phyloP scores from a whole-genome alignment of 1,140 invertebrate species.

The Hylaeus anthracinus region DNA sequence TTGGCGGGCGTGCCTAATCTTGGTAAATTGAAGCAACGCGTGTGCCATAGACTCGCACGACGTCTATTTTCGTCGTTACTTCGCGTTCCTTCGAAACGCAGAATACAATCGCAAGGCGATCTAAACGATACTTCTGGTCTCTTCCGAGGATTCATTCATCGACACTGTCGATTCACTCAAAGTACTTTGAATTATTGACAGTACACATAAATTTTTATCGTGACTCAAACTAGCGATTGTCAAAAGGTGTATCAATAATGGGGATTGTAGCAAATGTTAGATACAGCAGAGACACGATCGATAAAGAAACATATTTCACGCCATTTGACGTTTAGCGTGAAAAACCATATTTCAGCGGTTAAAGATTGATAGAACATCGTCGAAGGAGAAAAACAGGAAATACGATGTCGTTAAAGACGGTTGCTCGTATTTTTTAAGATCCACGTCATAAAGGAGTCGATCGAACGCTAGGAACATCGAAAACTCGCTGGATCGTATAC shows the following conservation, averaged over 20 bases:
- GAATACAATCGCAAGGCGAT: neutral
- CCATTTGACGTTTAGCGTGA: too few species aligned
- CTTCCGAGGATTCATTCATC: too few species aligned
- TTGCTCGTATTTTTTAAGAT: neutral
- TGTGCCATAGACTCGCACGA: neutral
- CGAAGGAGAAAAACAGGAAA: slow-evolving; percentile 1
- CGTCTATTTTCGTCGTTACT: neutral
- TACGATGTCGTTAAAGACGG: neutral
- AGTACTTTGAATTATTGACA: too few species aligned
- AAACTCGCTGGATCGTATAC: slow-evolving; percentile 37
- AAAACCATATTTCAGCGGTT: too few species aligned
- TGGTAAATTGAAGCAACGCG: slow-evolving; percentile 1
- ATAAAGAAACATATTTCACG: too few species aligned
- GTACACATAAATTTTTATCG: too few species aligned
- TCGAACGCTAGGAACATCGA: slow-evolving; percentile 33
- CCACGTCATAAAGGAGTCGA: slow-evolving; percentile 3
- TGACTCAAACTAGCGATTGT: too few species aligned
- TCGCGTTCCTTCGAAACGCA: neutral
- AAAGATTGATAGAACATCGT: neutral
- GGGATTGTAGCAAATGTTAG: too few species aligned
- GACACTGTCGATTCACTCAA: too few species aligned
- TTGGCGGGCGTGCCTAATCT: neutral
- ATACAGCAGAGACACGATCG: too few species aligned
- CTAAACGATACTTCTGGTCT: neutral
- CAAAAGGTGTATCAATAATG: too few species aligned